phyloP scores from a whole-genome alignment of 1,140 invertebrate species.

The Plectus sambesii region DNA sequence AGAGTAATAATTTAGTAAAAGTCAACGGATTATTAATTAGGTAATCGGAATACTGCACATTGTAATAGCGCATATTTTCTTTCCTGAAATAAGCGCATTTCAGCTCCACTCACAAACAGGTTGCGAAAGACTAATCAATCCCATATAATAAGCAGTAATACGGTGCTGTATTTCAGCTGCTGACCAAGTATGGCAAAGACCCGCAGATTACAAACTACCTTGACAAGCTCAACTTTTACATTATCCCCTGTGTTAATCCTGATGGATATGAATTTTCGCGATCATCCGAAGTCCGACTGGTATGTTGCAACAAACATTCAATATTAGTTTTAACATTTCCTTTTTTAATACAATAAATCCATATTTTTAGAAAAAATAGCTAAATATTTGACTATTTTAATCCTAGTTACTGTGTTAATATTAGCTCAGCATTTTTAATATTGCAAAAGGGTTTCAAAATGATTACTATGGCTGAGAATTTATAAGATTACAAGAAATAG shows the following conservation, averaged over 20 bases:
- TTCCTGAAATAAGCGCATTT: too few species aligned
- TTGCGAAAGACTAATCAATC: background rate
- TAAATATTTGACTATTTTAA: constrained; percentile 2
- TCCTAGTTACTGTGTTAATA: background rate
- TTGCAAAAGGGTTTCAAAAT: constrained; percentile 26
- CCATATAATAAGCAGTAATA: constrained; percentile 1
- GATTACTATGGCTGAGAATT: too few species aligned
- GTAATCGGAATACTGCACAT: too few species aligned
- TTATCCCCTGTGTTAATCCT: constrained; percentile 48
- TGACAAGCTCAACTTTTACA: constrained; percentile 41
- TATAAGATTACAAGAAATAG: too few species aligned
- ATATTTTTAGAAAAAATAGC: too few species aligned
- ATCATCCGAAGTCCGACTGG: constrained; percentile 17
- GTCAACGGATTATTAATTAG: too few species aligned
- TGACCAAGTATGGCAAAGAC: constrained; percentile 9
- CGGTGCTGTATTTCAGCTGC: constrained; percentile 11
- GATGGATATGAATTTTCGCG: constrained; percentile 38
- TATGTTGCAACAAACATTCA: too few species aligned
- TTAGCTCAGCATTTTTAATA: constrained; percentile 4
- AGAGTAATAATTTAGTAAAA: too few species aligned
- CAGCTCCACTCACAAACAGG: too few species aligned
- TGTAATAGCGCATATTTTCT: too few species aligned
- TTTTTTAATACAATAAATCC: too few species aligned
- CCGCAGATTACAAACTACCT: constrained; percentile 27
- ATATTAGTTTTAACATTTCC: too few species aligned